Evolutionary conservation across 2,113 vertebrate genomes (phyloP).

Genomic region (Elachura formosa): DNA sequence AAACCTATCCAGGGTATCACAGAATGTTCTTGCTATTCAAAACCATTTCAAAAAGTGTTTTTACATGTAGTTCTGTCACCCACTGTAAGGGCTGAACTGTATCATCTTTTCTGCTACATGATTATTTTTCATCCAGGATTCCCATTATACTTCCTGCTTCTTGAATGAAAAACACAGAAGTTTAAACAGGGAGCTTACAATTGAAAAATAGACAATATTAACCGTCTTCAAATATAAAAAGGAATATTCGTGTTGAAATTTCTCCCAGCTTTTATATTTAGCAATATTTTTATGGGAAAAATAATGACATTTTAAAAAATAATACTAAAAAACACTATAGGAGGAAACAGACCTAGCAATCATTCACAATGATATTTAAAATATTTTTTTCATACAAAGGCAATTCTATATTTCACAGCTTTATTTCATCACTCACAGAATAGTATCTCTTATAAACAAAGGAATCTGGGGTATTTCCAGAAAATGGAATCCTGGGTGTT

Average conservation of each 20-base stretch:
- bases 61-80: not conserved
- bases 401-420: not conserved
- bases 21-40: not conserved
- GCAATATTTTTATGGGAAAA: not conserved
- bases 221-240: not conserved
- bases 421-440: not conserved
- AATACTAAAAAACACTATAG: not conserved
- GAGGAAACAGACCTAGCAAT: not conserved
- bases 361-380: not conserved
- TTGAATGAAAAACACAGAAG: not conserved
- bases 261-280: not conserved
- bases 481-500: not conserved
- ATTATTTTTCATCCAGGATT: not conserved
- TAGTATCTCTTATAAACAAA: not conserved
- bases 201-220: not conserved
- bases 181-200: not conserved
- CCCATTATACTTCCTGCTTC: not conserved
- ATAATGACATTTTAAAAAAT: not conserved
- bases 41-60: not conserved
- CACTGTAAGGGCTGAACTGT: not conserved
- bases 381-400: not conserved
- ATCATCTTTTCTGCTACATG: not conserved
- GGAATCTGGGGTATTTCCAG: not conserved
- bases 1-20: not conserved
- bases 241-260: not conserved